Percentiles rank a stretch among this genome's conserved stretches.
phyloP scores from a whole-genome alignment of 2,797 vertebrate species.

The Heliangelus exortis region DNA sequence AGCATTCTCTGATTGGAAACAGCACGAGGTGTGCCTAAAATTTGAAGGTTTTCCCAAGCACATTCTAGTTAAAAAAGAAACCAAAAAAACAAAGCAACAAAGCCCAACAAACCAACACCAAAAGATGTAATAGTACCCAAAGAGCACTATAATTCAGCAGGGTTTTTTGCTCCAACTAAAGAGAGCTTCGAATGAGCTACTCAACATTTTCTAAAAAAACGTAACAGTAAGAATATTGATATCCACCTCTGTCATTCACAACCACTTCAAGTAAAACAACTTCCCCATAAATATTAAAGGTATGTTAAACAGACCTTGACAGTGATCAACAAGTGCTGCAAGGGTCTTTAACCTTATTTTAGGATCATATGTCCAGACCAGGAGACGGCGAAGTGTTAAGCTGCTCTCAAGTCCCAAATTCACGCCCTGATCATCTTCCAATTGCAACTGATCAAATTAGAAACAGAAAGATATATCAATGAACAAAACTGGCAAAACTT shows the following conservation, averaged over 20 bases:
- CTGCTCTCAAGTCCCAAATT: slow-evolving; percentile 87
- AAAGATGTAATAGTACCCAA: not conserved
- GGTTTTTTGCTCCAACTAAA: not conserved
- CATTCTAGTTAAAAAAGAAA: not conserved
- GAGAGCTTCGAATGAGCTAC: not conserved
- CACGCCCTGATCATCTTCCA: slow-evolving; percentile 95
- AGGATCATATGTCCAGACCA: slow-evolving; percentile 98
- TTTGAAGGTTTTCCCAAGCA: not conserved
- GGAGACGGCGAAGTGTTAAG: slow-evolving; percentile 91
- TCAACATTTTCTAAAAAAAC: not conserved
- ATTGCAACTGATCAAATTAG: slow-evolving; percentile 84
- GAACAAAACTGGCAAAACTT: not conserved
- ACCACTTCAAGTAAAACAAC: not conserved
- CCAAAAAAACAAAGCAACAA: too few relatives aligned
- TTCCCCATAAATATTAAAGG: not conserved
- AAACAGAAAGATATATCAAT: slow-evolving; percentile 25
- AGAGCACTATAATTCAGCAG: not conserved
- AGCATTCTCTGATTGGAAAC: not conserved
- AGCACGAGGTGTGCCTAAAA: not conserved
- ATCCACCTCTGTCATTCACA: not conserved
- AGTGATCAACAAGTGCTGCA: slow-evolving; percentile 97
- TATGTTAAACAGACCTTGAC: slow-evolving; percentile 86
- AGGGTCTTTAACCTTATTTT: slow-evolving; percentile 94
- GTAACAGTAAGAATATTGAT: not conserved
- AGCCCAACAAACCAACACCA: too few relatives aligned